Percentiles rank a stretch among this genome's conserved stretches.
These are phyloP conservation scores for Liopterus haemorrhoidalis DNA, from an alignment of 2,888 invertebrate genomes.

Conservation along the genomic window DNA sequence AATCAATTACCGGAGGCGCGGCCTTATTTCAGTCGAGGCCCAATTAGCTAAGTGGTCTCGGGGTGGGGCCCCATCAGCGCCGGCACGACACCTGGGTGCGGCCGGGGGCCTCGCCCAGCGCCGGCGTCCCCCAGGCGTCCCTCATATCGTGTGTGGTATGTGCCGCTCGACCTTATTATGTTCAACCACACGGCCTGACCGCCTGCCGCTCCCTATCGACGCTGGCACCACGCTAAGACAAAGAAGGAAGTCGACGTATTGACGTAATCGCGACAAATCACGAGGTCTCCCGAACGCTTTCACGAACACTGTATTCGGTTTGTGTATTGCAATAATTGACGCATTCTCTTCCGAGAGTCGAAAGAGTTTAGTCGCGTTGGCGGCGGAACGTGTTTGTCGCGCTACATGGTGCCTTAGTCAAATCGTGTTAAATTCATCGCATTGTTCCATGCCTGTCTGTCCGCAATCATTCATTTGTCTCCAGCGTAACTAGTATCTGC, in stretches of 20 bases:
- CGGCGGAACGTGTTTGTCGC: no score
- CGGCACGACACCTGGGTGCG: not conserved
- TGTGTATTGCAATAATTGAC: no score
- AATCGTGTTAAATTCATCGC: no score
- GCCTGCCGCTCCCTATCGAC: slow-evolving; percentile 11
- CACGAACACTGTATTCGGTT: no score
- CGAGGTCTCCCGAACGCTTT: slow-evolving; percentile 32
- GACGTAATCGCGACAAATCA: slow-evolving; percentile 43
- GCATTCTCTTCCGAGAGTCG: no score
- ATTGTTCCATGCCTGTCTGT: no score
- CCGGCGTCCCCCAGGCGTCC: not conserved
- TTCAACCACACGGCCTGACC: not conserved
- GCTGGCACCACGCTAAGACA: slow-evolving; percentile 27
- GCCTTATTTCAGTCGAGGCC: not conserved
- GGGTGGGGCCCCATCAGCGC: not conserved
- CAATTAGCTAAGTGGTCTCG: not conserved
- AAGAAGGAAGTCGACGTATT: slow-evolving; percentile 41
- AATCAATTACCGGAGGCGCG: not conserved
- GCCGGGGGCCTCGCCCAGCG: slow-evolving; percentile 8
- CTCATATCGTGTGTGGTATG: not conserved
- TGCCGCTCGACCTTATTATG: slow-evolving; percentile 1
- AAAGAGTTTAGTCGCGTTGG: no score
- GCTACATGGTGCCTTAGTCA: no score
- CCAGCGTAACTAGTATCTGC: no score
- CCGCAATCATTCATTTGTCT: no score